These are phyloP conservation scores for Glyptemys insculpta DNA, from an alignment of 2,797 vertebrate species.

Conservation along the genomic window DNA sequence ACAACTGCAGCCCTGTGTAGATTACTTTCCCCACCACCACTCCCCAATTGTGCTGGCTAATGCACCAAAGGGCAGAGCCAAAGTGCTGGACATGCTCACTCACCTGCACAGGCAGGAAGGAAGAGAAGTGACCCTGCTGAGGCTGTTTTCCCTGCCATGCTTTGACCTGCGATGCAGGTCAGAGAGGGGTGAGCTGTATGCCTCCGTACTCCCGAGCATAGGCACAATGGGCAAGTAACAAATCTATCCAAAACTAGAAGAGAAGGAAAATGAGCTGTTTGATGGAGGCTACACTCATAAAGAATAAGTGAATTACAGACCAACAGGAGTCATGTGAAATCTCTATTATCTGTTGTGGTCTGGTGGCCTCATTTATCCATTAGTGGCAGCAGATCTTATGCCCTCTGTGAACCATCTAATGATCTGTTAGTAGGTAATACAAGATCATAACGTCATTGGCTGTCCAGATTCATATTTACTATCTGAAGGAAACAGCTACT, in stretches of 20 bases:
- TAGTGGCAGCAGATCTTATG: background rate
- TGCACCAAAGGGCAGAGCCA: background rate
- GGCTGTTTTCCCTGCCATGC: background rate
- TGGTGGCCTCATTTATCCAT: background rate
- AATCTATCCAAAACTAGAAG: background rate
- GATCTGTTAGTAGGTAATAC: background rate
- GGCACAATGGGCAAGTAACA: background rate
- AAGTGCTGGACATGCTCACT: background rate
- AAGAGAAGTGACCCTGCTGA: background rate
- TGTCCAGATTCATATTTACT: background rate
- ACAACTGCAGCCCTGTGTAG: background rate
- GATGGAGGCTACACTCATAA: background rate
- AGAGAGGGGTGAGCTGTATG: background rate
- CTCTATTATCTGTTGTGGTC: background rate
- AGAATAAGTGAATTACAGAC: background rate
- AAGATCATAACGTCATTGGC: background rate
- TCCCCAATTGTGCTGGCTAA: fast-evolving
- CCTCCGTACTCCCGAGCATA: background rate
- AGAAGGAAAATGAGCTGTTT: background rate
- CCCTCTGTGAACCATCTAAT: background rate
- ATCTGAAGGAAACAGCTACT: background rate
- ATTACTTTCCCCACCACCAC: background rate
- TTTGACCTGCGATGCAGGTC: background rate
- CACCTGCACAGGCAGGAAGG: background rate
- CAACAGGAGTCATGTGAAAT: background rate